A percentile compares a stretch with the other conserved stretches of the same genome.
Conservation (phyloP, 2,888 invertebrate genomes). For the Eilema depressum region DNA sequence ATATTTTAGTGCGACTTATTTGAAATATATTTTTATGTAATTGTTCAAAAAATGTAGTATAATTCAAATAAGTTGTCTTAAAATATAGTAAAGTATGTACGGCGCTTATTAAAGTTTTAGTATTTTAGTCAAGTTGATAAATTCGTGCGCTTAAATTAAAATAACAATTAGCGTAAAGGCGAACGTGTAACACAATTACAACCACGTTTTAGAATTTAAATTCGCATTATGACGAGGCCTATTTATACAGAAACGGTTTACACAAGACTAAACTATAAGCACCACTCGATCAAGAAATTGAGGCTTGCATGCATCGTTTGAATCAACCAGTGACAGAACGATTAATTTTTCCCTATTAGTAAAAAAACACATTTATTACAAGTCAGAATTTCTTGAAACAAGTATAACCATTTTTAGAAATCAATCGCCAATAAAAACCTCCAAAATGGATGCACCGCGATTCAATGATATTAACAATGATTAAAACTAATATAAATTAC, state of each 20-base stretch:
- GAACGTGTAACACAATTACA: conserved; percentile 69
- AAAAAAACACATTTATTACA: background rate
- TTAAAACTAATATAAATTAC: conserved; percentile 8
- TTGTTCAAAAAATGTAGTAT: conserved; percentile 6
- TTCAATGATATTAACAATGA: conserved; percentile 10
- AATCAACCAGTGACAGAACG: conserved; percentile 2
- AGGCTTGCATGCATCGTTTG: background rate
- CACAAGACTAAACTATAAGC: background rate
- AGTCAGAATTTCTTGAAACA: conserved; percentile 4
- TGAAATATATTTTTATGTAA: background rate
- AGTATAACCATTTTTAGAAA: background rate
- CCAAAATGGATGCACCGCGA: background rate
- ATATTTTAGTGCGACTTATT: conserved; percentile 21
- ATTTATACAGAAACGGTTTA: conserved; percentile 42
- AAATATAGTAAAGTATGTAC: conserved; percentile 32
- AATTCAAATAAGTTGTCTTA: background rate
- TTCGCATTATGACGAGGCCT: conserved; percentile 39
- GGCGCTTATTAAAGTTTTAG: conserved; percentile 66
- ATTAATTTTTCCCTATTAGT: background rate
- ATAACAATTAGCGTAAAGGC: conserved; percentile 67
- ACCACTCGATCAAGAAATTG: background rate
- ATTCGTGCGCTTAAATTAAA: conserved; percentile 83
- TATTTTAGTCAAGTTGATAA: conserved; percentile 73
- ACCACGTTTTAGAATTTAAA: conserved; percentile 65
- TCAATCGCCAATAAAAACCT: background rate